Base-by-base conservation (phyloP, 2,797 vertebrate genomes). In the Otolemur crassicaudatus region DNA sequence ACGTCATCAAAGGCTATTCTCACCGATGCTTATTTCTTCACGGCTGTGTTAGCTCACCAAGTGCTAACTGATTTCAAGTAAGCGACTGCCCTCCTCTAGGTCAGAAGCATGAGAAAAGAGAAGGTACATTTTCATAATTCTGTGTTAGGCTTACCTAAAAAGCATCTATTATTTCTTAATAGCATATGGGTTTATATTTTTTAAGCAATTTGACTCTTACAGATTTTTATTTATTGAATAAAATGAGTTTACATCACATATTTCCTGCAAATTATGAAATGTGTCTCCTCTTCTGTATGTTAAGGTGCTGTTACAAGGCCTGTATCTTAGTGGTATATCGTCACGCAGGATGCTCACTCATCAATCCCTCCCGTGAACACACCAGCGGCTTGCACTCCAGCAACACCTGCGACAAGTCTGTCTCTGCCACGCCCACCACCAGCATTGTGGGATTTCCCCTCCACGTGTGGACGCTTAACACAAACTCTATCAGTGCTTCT, bases 1-100 rank as follows among this genome's bases (percentile, higher is more conserved):
- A 16, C 61, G 49, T 89, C 73, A 90, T 94, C 87, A 85, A 96
- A 98, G 93, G 85, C 94, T 61, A 49, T 49, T 96, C 93, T 56
- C 72, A 40, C 4, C 5, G 12, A 63, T 14, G 29, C 16, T 31
- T 49, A 10, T 43, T 43, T 96, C 96, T 95, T 81, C 37, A n/a
- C 0, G 94, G 93, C 84, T 97, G 75, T 58, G 82, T 95, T 97
- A 60, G 61, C n/a, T 97, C 56, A 34, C 3, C 5, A 53, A 65
- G 69, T n/a, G 23, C 72, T 46, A 1, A 40, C 20, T 17, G 56
- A 82, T 34, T 65, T 13, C 73, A 37, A 14, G 8, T 8, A 63
- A 60, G 29, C 61, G 31, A 29, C 2, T 53, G 22, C 16, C 75
- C 63, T 76, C 14, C n/a, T 37, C 34, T 9, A 14, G 3, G 43